These are phyloP conservation scores for Lasiurus cinereus DNA, from an alignment of 2,113 vertebrate genomes.

Conservation along the genomic window DNA sequence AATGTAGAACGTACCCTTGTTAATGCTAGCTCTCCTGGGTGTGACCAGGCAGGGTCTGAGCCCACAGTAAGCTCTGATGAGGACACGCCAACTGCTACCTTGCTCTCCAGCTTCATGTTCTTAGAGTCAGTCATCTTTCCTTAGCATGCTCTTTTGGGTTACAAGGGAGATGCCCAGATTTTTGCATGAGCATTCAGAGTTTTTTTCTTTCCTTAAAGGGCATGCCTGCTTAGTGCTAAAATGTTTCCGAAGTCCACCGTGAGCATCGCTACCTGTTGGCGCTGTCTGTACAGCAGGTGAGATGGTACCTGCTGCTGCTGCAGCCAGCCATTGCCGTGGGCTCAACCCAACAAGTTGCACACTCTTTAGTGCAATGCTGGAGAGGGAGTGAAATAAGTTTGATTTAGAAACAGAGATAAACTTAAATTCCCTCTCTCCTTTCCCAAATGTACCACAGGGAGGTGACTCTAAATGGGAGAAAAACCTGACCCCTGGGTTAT, in stretches of 20 bases:
- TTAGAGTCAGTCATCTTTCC: not conserved
- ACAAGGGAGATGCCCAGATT: not conserved
- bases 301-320: not conserved
- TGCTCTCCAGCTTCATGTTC: not conserved
- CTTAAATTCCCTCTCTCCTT: not conserved
- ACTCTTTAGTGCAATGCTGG: not conserved
- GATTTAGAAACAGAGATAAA: not conserved
- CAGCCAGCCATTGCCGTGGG: not conserved
- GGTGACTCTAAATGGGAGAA: not conserved
- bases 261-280: rapidly evolving
- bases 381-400: not conserved
- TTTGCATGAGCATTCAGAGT: not conserved
- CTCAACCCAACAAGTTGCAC: not conserved
- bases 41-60: no score
- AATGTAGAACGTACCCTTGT: not conserved
- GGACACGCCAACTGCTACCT: no score
- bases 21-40: not conserved
- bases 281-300: not conserved
- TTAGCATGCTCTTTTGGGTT: not conserved
- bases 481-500: not conserved
- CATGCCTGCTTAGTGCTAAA: not conserved
- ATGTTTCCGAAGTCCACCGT: not conserved
- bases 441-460: not conserved
- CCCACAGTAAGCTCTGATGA: not conserved
- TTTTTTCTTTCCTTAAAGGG: not conserved